Base-by-base conservation (phyloP, 2,888 invertebrate genomes). In the Tromatobia lineatoria region DNA sequence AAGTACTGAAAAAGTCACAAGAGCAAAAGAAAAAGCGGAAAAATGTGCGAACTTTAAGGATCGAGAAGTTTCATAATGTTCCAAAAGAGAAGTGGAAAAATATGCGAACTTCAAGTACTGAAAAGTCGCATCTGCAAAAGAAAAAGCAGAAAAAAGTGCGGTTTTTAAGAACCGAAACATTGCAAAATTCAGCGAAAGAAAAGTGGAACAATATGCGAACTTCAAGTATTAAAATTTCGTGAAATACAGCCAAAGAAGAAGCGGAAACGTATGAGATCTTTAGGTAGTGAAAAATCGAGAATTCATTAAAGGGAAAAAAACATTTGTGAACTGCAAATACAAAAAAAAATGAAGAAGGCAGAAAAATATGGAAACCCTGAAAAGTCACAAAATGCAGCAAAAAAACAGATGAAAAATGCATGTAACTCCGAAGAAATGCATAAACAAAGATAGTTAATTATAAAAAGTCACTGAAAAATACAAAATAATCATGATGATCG, bases 201-300 rank as follows among this genome's bases (percentile, higher is more conserved):
- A 29, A n/a, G n/a, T n/a, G n/a, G n/a, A n/a, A n/a, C n/a, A 29
- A 29, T 3, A 29, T 29, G 29, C 29, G 29, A 6, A 3, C 2
- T 29, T 29, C 6, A 29, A 29, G 29, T 29, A 29, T 29, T 29
- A 6, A 29, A 29, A 29, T 3, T 3, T 29, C 29, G 29, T 6
- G 6, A 29, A 29, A 29, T 29, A 6, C 29, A 29, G 29, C 3
- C 2, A 29, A 29, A 29, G 29, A 29, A 6, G 6, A 29, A 29
- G n/a, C n/a, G 2, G 91, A 91, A 50, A 91, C 91, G 85, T 93
- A 93, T 81, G 87, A 89, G 70, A 87, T 75, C 34, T 78, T 82
- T 18, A 88, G 86, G 61, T 86, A 86, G 47, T 87, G 59, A 61
- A 50, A 2, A 15, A 18, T 29, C 61, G 18, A 29, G 18, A 42